Evolutionary conservation across 1,140 invertebrate genomes (phyloP), one percentile per base, ranked within the genome.

Genomic region (Antheraea mylitta): DNA sequence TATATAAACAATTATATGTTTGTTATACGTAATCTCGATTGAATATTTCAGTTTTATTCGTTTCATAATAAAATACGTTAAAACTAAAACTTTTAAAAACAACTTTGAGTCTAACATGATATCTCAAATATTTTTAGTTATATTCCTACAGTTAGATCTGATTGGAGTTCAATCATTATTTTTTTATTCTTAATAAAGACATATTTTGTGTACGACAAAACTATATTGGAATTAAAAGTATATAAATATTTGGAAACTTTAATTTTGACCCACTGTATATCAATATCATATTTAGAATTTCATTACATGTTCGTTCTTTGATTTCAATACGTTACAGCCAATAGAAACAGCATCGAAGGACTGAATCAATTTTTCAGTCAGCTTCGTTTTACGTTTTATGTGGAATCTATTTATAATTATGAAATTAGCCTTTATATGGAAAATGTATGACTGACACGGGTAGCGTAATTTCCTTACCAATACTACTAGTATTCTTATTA

Each of bases 131-230:
- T 9, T 42, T 9, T 42, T 42, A 42, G 11, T 8, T 42, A 7
- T 42, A 11, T 11, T 9, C 3, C 8, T 42, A 42, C 38, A 42
- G 7, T 3, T 42, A 11, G 38, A 11, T 42, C 38, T 53, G 45
- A n/a, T 53, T 53, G 45, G 10, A 16, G 16, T 53, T 53, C 45
- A 53, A 6, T 53, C 5, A 16, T 13, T 13, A 16, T 16, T 53
- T 53, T 53, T 53, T 13, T 13, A 16, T 53, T 53, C 13, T 16
- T 53, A 53, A 53, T 53, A 53, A 53, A 53, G 45, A 53, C 45
- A 53, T 37, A 37, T 67, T 37, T 22, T 37, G 36, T 62, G 16
- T n/a, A 67, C 36, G 13, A 45, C 22, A 68, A 22, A 36, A 13
- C 9, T 19, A 42, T 11, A 53, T 38, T 42, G 38, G 13, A 18